These are phyloP conservation scores for Eugnorisma glareosa DNA, from an alignment of 2,888 invertebrate genomes.

Conservation along the genomic window DNA sequence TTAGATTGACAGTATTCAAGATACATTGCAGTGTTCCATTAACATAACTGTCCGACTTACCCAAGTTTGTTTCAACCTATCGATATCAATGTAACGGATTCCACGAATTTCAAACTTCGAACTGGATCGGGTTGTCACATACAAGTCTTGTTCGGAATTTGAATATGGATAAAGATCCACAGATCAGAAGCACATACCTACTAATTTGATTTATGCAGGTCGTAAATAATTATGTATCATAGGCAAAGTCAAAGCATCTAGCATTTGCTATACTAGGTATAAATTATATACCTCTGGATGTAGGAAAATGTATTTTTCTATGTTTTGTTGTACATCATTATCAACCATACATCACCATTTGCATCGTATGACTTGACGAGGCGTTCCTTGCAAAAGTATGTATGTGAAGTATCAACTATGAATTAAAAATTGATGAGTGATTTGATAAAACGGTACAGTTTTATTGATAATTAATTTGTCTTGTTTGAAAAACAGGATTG, in stretches of 20 bases:
- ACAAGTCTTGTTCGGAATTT: slow-evolving; percentile 17
- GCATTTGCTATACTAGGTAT: not conserved
- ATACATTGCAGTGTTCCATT: slow-evolving; percentile 6
- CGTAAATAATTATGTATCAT: too few relatives aligned
- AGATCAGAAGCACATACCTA: not conserved
- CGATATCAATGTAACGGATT: slow-evolving; percentile 40
- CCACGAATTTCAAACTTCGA: slow-evolving; percentile 30
- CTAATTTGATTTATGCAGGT: not conserved
- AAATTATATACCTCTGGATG: not conserved
- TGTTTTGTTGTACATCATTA: not conserved
- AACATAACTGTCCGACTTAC: not conserved
- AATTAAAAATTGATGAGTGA: too few relatives aligned
- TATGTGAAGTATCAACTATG: too few relatives aligned
- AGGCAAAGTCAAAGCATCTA: too few relatives aligned
- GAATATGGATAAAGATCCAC: slow-evolving; percentile 2
- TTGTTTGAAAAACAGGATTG: not conserved
- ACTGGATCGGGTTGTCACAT: slow-evolving; percentile 13
- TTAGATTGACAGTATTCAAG: slow-evolving; percentile 29
- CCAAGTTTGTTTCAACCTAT: not conserved
- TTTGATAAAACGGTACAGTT: not conserved
- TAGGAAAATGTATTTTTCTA: too few relatives aligned
- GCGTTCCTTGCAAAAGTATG: too few relatives aligned
- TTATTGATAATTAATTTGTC: not conserved
- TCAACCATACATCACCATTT: too few relatives aligned
- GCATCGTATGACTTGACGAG: too few relatives aligned